Conservation (phyloP, 2,113 vertebrate genomes). For the Xenus cinereus region DNA sequence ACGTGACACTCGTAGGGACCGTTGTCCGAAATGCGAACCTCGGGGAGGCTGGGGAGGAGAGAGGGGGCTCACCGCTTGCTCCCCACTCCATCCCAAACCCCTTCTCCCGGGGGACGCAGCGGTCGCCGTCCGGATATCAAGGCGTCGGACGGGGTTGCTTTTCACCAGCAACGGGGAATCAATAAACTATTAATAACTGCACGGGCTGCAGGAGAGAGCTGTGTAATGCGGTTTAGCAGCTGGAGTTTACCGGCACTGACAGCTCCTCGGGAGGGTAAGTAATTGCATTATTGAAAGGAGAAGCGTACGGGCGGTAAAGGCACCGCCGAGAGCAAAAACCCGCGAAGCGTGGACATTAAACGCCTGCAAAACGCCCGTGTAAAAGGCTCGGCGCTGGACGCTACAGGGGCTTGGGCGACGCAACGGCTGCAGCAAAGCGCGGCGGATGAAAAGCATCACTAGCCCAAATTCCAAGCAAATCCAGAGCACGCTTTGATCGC, state of each 20-base stretch:
- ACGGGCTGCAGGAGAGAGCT: conserved; percentile 53
- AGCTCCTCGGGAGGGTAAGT: conserved; percentile 48
- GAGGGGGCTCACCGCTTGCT: not conserved
- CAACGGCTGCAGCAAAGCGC: not conserved
- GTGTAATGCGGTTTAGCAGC: conserved; percentile 59
- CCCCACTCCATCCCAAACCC: not conserved
- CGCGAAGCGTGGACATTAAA: accelerated
- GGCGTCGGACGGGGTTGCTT: not conserved
- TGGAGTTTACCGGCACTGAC: conserved; percentile 61
- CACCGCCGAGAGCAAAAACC: not conserved
- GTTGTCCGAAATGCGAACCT: conserved; percentile 89
- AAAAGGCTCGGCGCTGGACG: accelerated
- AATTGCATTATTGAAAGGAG: conserved; percentile 49
- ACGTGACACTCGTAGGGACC: conserved; percentile 95
- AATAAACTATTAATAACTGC: conserved; percentile 74
- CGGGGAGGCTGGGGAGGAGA: conserved; percentile 81
- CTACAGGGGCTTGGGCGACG: not conserved
- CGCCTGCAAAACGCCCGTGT: accelerated
- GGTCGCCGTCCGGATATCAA: not conserved
- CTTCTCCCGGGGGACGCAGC: not conserved
- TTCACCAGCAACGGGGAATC: conserved; percentile 55
- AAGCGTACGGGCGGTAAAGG: not conserved
- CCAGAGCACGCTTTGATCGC: accelerated
- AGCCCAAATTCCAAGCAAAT: accelerated
- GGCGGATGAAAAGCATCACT: not conserved